phyloP scores from a whole-genome alignment of 2,113 vertebrate species.

The Sinocyclocheilus maitianheensis region DNA sequence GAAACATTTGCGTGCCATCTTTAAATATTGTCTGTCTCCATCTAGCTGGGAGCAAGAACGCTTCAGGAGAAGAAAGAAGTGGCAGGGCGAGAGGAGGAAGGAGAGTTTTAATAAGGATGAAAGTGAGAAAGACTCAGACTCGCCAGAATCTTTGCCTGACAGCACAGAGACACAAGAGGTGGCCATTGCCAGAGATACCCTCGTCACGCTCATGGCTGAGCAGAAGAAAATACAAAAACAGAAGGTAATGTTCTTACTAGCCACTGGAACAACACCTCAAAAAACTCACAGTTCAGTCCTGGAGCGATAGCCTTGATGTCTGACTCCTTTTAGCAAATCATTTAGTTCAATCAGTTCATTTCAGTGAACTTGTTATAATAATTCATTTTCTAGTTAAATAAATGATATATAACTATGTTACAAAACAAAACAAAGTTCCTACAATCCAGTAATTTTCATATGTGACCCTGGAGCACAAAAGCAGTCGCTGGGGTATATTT shows the following conservation, averaged over 20 bases:
- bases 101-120: conserved; percentile 82
- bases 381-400: no score
- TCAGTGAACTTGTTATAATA: no score
- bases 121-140: conserved; percentile 85
- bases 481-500: no score
- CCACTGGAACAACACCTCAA: neutral
- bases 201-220: conserved; percentile 77
- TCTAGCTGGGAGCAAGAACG: conserved; percentile 87
- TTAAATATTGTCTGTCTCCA: conserved; percentile 8
- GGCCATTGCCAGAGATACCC: conserved; percentile 77
- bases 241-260: conserved; percentile 73
- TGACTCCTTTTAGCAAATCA: neutral
- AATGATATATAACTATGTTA: no score
- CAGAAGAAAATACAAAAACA: conserved; percentile 82
- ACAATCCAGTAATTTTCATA: no score
- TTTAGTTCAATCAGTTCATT: neutral
- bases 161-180: conserved; percentile 79
- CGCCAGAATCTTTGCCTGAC: conserved; percentile 79
- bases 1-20: neutral
- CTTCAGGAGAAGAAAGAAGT: conserved; percentile 73
- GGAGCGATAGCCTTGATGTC: no score
- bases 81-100: conserved; percentile 79
- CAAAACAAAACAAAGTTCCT: no score
- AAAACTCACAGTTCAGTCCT: neutral
- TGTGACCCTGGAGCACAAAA: no score